phyloP scores from a whole-genome alignment of 2,797 vertebrate species.

The Acrocephalus scirpaceus region DNA sequence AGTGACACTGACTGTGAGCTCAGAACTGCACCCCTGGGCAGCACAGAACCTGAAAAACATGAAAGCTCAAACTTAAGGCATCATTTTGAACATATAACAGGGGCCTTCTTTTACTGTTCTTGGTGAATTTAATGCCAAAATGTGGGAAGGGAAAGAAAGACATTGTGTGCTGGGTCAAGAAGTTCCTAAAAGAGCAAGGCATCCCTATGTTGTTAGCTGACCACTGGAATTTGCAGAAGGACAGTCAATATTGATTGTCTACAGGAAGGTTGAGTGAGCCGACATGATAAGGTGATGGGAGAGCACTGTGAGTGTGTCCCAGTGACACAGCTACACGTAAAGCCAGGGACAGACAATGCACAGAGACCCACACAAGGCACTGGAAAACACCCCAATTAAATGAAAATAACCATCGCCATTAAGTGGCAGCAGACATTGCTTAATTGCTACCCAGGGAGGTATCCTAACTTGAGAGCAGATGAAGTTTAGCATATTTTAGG shows the following conservation, averaged over 20 bases:
- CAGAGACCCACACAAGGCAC: not conserved
- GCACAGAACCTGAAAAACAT: not conserved
- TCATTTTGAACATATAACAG: not conserved
- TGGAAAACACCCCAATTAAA: conserved; percentile 33
- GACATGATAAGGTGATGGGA: not conserved
- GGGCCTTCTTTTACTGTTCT: not conserved
- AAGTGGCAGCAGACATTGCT: conserved; percentile 9
- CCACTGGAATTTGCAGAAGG: not conserved
- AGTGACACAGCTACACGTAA: not conserved
- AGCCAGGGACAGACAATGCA: not conserved
- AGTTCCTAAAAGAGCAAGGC: not conserved
- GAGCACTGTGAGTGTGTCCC: not conserved
- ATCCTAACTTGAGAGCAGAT: conserved; percentile 30
- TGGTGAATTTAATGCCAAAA: not conserved
- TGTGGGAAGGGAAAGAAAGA: not conserved
- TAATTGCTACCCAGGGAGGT: conserved; percentile 18
- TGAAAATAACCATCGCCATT: conserved; percentile 12
- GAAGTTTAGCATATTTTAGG: not conserved
- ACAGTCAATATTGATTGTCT: not conserved
- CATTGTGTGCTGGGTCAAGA: not conserved
- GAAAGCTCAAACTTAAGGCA: not conserved
- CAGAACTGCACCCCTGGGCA: not conserved
- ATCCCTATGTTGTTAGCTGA: not conserved
- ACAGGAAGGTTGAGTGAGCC: not conserved
- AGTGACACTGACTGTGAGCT: not conserved